Evolutionary conservation across 2,797 vertebrate species (phyloP).

Genomic region (Sphenopsis melanotis): DNA sequence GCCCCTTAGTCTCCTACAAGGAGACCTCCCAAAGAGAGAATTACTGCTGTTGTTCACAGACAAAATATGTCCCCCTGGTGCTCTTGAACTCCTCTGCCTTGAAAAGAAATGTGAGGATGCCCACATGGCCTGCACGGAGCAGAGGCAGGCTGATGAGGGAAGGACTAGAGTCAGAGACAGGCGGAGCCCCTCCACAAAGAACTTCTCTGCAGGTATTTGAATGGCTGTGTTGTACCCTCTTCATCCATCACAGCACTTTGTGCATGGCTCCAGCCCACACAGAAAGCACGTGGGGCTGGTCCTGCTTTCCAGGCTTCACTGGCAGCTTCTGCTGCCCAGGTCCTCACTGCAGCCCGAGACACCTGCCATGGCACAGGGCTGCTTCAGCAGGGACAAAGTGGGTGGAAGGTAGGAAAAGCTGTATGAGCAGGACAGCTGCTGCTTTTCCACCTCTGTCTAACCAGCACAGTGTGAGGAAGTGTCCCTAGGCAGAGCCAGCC

Average conservation of each 20-base stretch:
- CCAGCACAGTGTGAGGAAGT: background rate
- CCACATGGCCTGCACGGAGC: fast-evolving
- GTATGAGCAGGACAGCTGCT: background rate
- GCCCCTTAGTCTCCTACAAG: background rate
- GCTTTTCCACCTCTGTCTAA: background rate
- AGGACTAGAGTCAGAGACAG: background rate
- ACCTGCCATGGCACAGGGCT: background rate
- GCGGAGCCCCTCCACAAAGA: background rate
- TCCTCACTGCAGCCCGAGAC: fast-evolving
- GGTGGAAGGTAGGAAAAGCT: background rate
- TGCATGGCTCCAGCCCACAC: background rate
- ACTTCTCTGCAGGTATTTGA: background rate
- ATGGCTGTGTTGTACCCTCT: fast-evolving
- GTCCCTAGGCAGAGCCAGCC: background rate
- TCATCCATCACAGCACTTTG: background rate
- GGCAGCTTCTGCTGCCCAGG: background rate
- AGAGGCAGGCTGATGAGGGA: background rate
- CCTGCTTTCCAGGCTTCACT: background rate
- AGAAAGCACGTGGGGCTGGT: background rate
- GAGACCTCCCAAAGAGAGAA: background rate
- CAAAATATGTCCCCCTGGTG: background rate
- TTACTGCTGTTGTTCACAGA: background rate
- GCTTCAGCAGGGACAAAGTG: background rate
- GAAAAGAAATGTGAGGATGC: background rate
- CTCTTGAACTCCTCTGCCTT: background rate